Conservation (phyloP, 2,797 vertebrate genomes). For the Mionectes olivaceus region DNA sequence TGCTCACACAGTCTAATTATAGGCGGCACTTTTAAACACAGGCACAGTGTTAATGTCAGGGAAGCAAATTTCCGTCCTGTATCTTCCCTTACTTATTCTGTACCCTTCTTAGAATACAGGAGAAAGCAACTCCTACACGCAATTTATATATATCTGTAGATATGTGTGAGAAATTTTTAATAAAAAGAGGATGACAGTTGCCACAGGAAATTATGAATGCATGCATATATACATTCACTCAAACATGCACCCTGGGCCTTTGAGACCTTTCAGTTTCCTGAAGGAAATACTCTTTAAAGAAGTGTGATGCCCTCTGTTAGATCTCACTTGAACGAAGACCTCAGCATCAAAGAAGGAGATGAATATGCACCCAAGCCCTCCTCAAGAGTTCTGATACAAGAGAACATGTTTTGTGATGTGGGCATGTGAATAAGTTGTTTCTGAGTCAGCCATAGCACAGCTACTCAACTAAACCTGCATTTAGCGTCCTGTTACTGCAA, state of each 20-base stretch:
- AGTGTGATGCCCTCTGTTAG: neutral
- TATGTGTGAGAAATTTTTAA: slow-evolving; percentile 26
- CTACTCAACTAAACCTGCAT: neutral
- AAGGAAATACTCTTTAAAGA: neutral
- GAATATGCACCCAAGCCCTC: neutral
- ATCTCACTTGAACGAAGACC: neutral
- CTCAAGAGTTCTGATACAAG: neutral
- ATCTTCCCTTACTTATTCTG: neutral
- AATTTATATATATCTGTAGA: slow-evolving; percentile 43
- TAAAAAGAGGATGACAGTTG: slow-evolving; percentile 43
- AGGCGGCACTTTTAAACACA: neutral
- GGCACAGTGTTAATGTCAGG: neutral
- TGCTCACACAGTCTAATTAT: neutral
- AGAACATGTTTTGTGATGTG: neutral
- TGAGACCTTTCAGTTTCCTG: neutral
- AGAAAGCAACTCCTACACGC: slow-evolving; percentile 46
- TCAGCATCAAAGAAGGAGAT: neutral
- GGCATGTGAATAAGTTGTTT: neutral
- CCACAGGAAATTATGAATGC: slow-evolving; percentile 33
- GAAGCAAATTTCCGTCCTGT: neutral
- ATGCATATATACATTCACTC: neutral
- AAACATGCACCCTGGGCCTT: neutral
- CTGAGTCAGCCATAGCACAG: neutral
- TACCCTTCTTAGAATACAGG: neutral
- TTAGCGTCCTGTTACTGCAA: neutral